Conservation (phyloP, 2,888 invertebrate species). For the Oxyteleia sp. region DNA sequence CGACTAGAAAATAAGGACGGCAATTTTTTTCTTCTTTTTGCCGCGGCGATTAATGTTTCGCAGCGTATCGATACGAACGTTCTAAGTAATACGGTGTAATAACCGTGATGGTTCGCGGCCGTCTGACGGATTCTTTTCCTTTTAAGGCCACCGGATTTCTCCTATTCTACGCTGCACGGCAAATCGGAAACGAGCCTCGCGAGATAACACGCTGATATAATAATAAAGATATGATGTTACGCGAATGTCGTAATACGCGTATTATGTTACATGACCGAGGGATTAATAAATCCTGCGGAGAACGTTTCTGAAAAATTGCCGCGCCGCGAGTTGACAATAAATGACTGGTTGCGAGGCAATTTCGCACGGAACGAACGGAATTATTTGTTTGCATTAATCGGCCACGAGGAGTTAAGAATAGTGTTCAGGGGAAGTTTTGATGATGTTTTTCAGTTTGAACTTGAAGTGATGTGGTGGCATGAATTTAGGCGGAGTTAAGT, state of each 20-base stretch:
- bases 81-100: constrained; percentile 49
- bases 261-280: constrained; percentile 33
- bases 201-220: constrained; percentile 55
- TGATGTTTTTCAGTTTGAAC: too few relatives aligned
- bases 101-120: constrained; percentile 53
- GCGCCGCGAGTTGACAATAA: constrained; percentile 45
- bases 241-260: constrained; percentile 42
- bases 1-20: constrained; percentile 37
- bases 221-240: constrained; percentile 59
- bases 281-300: constrained; percentile 13
- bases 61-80: constrained; percentile 44
- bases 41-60: constrained; percentile 53
- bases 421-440: too few relatives aligned
- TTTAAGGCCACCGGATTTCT: constrained; percentile 70
- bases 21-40: too few relatives aligned
- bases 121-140: constrained; percentile 65
- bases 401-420: too few relatives aligned
- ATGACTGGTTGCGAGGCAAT: background rate
- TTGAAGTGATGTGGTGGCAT: too few relatives aligned
- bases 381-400: too few relatives aligned
- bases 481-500: too few relatives aligned
- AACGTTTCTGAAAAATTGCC: constrained; percentile 33
- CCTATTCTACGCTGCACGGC: constrained; percentile 46
- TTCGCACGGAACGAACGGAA: background rate
- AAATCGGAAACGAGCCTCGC: constrained; percentile 61